Percentiles rank a stretch among this genome's conserved stretches.
Conservation (phyloP, 2,113 vertebrate species). For the Clarias macrocephalus region DNA sequence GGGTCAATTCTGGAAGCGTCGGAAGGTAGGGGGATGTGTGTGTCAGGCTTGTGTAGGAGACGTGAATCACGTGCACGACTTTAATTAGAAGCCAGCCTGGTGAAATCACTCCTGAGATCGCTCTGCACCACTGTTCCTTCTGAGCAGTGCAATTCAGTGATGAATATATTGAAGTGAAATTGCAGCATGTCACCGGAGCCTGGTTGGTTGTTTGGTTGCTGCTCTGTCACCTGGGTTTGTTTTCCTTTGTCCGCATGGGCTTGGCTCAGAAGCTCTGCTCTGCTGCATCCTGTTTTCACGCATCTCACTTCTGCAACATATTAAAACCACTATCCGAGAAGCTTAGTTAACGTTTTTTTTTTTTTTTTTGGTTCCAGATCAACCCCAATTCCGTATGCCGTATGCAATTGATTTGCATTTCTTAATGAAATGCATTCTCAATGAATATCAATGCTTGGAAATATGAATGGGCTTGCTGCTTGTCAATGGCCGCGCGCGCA, state of each 20-base stretch:
- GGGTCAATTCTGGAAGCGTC: conserved; percentile 76
- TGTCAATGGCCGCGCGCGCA: conserved; percentile 67
- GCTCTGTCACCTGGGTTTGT: neutral
- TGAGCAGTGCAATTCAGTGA: neutral
- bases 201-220: neutral
- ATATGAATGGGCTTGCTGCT: conserved; percentile 68
- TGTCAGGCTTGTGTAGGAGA: conserved; percentile 44
- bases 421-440: conserved; percentile 47
- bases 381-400: conserved; percentile 9
- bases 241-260: conserved; percentile 58
- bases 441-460: conserved; percentile 29
- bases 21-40: conserved; percentile 73
- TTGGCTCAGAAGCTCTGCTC: conserved; percentile 59
- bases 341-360: neutral
- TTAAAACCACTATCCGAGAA: neutral
- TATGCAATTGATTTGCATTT: conserved; percentile 5
- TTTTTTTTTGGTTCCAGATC: neutral
- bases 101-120: neutral
- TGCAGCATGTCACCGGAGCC: neutral
- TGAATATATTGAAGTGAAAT: neutral
- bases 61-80: conserved; percentile 61
- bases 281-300: conserved; percentile 50
- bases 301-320: conserved; percentile 34
- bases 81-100: neutral
- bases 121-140: neutral